phyloP scores from a whole-genome alignment of 2,113 vertebrate species.

The Tachysurus fulvidraco region DNA sequence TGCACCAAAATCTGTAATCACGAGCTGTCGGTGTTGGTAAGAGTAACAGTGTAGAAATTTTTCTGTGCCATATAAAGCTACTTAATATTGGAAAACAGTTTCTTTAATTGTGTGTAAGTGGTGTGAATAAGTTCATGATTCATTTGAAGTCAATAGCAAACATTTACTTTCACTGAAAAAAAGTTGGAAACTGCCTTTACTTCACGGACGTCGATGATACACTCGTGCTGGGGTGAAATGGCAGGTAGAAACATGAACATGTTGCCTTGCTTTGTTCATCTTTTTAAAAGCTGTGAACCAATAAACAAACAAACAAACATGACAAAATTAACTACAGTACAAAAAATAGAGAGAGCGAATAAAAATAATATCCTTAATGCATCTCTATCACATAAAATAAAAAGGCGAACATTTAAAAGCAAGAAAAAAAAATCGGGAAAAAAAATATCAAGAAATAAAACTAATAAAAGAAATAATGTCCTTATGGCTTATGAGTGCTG shows the following conservation, averaged over 20 bases:
- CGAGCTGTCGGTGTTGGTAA: background rate
- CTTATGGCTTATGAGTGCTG: constrained; percentile 72
- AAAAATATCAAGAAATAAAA: constrained; percentile 22
- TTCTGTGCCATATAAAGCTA: background rate
- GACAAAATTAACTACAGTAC: constrained; percentile 33
- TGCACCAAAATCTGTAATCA: background rate
- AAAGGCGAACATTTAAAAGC: constrained; percentile 33
- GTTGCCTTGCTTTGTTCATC: constrained; percentile 33
- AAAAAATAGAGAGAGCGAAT: background rate
- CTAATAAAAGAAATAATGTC: constrained; percentile 62
- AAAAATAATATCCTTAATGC: constrained; percentile 41
- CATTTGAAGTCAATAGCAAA: constrained; percentile 17
- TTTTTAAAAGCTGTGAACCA: constrained; percentile 40
- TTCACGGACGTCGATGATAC: constrained; percentile 52
- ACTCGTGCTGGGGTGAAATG: constrained; percentile 48
- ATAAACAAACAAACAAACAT: constrained; percentile 30
- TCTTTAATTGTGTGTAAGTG: constrained; percentile 7
- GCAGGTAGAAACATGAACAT: constrained; percentile 35
- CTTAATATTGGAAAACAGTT: background rate
- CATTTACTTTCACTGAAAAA: constrained; percentile 54
- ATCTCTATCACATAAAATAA: constrained; percentile 57
- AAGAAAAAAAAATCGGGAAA: constrained; percentile 41
- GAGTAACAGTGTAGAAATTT: background rate
- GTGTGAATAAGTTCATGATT: background rate
- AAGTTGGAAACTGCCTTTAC: constrained; percentile 49